phyloP scores from a whole-genome alignment of 1,140 invertebrate species.

The Ericerus pela region DNA sequence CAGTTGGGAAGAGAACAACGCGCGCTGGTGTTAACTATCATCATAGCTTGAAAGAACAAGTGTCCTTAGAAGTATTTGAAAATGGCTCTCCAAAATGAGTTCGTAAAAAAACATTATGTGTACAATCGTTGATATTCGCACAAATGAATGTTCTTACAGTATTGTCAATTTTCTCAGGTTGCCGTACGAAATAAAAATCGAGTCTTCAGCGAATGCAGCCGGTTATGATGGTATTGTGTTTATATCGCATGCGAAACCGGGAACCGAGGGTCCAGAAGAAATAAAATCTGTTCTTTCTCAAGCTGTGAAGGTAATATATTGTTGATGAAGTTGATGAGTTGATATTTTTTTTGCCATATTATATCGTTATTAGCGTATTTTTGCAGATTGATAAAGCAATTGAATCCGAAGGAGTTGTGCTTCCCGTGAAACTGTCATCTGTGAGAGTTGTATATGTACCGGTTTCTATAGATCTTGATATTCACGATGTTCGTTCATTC shows the following conservation, averaged over 20 bases:
- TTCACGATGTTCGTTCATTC: constrained; percentile 61
- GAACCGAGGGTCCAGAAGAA: constrained; percentile 1
- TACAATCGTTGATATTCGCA: no score
- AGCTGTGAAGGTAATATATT: background rate
- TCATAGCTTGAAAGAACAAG: no score
- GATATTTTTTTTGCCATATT: no score
- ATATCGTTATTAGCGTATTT: background rate
- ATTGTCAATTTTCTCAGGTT: constrained; percentile 6
- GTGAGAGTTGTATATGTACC: constrained; percentile 20
- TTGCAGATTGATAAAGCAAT: constrained; percentile 19
- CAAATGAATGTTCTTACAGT: no score
- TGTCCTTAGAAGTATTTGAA: no score
- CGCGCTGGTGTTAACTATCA: no score
- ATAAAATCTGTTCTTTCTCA: constrained; percentile 1
- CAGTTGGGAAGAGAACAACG: no score
- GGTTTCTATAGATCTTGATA: constrained; percentile 35
- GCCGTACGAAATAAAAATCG: constrained; percentile 2
- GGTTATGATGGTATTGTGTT: constrained; percentile 14
- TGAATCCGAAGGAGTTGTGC: constrained; percentile 15
- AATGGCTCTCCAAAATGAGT: no score
- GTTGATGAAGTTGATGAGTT: no score
- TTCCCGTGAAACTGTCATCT: constrained; percentile 15
- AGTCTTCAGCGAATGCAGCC: background rate
- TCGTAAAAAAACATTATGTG: no score
- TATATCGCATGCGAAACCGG: background rate